Conservation (phyloP, 2,797 vertebrate genomes). For the Perodicticus potto region DNA sequence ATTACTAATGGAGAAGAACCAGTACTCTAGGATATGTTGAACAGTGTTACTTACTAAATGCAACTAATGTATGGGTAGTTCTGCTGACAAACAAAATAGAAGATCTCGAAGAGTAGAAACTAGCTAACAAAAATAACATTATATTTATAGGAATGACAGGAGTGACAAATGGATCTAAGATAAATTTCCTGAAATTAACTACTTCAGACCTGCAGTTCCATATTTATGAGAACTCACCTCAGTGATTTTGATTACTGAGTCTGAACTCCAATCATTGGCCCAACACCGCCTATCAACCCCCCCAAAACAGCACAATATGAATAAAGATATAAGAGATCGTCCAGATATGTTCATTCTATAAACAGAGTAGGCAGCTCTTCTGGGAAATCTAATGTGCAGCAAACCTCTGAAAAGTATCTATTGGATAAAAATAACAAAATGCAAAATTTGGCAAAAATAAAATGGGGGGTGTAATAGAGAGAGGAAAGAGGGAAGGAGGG, state of each 20-base stretch:
- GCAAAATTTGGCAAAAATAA: not conserved
- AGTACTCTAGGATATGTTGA: not conserved
- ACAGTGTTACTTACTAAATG: not conserved
- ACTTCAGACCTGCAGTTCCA: not conserved
- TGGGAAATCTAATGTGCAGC: not conserved
- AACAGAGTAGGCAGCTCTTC: not conserved
- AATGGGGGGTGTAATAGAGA: too few species aligned
- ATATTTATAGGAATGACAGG: not conserved
- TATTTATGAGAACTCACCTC: not conserved
- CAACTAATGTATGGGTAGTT: not conserved
- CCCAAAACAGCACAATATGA: not conserved
- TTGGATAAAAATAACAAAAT: not conserved
- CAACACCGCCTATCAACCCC: not conserved
- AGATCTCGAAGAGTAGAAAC: not conserved
- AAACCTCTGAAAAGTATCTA: not conserved
- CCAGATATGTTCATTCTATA: not conserved
- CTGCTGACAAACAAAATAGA: not conserved
- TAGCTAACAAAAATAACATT: constrained; percentile 21
- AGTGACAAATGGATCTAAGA: not conserved
- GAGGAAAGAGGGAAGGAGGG: rapidly evolving
- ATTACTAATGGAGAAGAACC: not conserved
- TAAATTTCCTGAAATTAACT: not conserved
- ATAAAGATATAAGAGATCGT: not conserved
- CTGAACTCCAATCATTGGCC: not conserved
- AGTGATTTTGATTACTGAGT: not conserved